These are phyloP conservation scores for Hypotaenidia okinawae DNA, from an alignment of 2,797 vertebrate species.

Conservation along the genomic window DNA sequence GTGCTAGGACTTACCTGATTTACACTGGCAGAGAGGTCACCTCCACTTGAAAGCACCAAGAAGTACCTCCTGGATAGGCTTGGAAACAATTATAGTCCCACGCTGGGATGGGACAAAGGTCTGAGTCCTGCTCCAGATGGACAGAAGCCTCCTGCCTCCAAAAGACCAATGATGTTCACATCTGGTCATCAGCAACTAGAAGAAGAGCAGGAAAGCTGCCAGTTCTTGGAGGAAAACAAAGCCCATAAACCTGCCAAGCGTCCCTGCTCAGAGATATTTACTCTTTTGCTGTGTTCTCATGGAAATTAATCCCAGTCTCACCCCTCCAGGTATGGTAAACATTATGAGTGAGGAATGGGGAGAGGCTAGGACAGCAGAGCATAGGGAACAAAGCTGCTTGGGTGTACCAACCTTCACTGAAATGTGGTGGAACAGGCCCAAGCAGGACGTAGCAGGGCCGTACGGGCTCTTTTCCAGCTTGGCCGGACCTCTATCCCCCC, in stretches of 20 bases:
- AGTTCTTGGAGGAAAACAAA: neutral
- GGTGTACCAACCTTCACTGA: neutral
- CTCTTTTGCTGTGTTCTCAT: neutral
- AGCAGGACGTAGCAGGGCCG: neutral
- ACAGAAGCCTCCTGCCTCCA: neutral
- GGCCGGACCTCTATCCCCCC: accelerated
- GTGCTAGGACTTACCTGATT: neutral
- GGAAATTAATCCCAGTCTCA: constrained; percentile 45
- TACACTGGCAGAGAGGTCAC: neutral
- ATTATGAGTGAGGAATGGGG: neutral
- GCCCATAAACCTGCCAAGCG: neutral
- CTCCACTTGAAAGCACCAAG: neutral
- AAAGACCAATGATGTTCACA: accelerated
- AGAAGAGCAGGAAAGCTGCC: neutral
- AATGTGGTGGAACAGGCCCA: constrained; percentile 4
- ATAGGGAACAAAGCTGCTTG: neutral
- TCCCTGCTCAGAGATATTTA: neutral
- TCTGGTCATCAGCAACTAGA: neutral
- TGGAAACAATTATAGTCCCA: neutral
- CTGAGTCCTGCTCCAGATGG: neutral
- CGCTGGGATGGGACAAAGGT: accelerated
- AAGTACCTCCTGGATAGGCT: neutral
- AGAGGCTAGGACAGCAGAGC: constrained; percentile 6
- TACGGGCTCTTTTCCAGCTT: neutral
- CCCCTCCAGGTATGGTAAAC: constrained; percentile 44